These are phyloP conservation scores for Chunga burmeisteri DNA, from an alignment of 2,113 vertebrate species.

Conservation along the genomic window DNA sequence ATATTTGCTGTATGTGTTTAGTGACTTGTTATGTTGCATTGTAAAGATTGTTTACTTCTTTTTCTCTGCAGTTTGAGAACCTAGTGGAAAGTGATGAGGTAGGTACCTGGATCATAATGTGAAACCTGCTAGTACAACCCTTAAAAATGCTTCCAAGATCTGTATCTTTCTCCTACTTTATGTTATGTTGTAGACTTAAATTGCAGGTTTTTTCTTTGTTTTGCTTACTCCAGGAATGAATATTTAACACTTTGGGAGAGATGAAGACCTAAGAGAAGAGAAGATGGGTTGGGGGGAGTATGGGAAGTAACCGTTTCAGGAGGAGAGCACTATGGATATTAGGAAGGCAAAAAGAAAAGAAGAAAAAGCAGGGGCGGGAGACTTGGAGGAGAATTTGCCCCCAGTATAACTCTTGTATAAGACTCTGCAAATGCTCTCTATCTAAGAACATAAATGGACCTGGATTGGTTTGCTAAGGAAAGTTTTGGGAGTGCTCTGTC, in stretches of 20 bases:
- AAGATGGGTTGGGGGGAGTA: not conserved
- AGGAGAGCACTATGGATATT: not conserved
- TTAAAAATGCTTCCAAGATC: not conserved
- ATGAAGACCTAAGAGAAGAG: not conserved
- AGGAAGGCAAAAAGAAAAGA: not conserved
- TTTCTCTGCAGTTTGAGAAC: slow-evolving; percentile 82
- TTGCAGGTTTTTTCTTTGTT: not conserved
- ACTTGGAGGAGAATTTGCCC: not conserved
- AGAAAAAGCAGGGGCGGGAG: not conserved
- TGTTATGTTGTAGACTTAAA: not conserved
- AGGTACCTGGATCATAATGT: slow-evolving; percentile 26
- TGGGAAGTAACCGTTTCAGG: not conserved
- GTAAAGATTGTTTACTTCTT: not conserved
- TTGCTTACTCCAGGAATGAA: not conserved
- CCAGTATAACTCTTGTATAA: not conserved
- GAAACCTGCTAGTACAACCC: not conserved
- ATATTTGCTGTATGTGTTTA: not conserved
- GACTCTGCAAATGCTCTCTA: not conserved
- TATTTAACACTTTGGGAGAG: not conserved
- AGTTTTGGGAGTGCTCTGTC: not conserved
- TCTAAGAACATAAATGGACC: not conserved
- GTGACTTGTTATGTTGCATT: not conserved
- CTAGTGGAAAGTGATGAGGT: slow-evolving; percentile 85
- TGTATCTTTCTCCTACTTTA: not conserved
- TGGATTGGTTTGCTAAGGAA: not conserved